Base-by-base conservation (phyloP, 1,140 invertebrate genomes). In the Drosophila littoralis region DNA sequence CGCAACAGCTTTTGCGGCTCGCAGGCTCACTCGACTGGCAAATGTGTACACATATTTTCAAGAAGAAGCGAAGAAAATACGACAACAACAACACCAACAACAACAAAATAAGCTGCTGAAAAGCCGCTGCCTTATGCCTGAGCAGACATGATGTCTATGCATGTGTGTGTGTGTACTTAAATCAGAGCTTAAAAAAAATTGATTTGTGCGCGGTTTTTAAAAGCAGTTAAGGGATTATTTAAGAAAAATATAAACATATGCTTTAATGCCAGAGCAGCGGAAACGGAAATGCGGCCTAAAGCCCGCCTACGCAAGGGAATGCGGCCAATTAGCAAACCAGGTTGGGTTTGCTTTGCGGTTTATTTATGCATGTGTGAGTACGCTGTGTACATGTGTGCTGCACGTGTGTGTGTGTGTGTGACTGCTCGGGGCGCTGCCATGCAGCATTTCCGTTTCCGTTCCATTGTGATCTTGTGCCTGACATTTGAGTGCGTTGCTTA, bases 401-500 rank as follows among this genome's bases (percentile, higher is more conserved):
- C 1, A n/a, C 42, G 17, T 35, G 13, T 22, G 10, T 33, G 12
- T 43, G 36, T 43, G 68, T 66, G 43, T 40, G 60, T 42, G 38
- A 32, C 17, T 46, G 38, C 33, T 17, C 9, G 13, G 33, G 65
- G 52, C 13, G 22, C 36, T 52, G 48, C 32, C 43, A 35, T 54
- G 32, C 55, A 42, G 15, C 57, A 69, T 69, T 61, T 74, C 71
- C 65, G 71, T 63, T 74, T 69, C 71, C 71, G 65, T 35, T 69
- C 71, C 71, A 57, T 35, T 68, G 4, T 54, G 48, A 54, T 68
- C 28, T 48, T 54, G 50, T 32, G 59, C 13, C 42, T 57, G 68
- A 57, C 68, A 63, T 70, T 63, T 63, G 54, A 50, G 38, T 66
- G 63, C 54, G 46, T 58, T 13, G 63, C 15, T 51, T 59, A 45